Base-by-base conservation (phyloP, 2,797 vertebrate species). In the Rhinogobio ventralis region DNA sequence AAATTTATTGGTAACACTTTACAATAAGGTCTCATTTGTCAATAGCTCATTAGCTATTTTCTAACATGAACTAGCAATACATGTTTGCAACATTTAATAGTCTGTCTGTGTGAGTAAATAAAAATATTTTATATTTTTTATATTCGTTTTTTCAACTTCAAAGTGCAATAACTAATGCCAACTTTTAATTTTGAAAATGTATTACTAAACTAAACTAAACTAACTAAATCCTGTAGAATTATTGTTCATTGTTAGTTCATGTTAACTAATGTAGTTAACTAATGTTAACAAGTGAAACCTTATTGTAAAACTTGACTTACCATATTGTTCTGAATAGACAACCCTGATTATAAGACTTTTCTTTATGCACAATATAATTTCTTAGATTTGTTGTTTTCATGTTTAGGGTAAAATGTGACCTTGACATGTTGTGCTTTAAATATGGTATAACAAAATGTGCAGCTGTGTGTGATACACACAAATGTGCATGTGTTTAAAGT, bases 401-500 rank as follows among this genome's bases (percentile, higher is more conserved):
- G 25, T 19, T 46, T 10, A 46, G 8, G n/a, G 14, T 28, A 20
- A 74, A 74, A 33, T 74, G 10, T 20, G 17, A 7, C 17, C 17
- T 53, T 0, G 2, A 62, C 6, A 7, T 64, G 60, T 64, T 28
- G 25, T 7, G 5, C 13, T 62, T 62, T 28, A 62, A 62, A 28
- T 28, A 8, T 1, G 5, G 25, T 28, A 55, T 0, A 28, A 23
- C 72, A 33, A 53, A 74, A 74, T 14, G 4, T 79, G 33, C 60
- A 84, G 33, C 66, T 83, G 49, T 57, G 57, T 76, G 64, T 79
- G 30, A 55, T 66, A 5, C n/a, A 30, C 60, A 30, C 28, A 30
- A 17, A 30, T 57, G 51, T 73, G 68, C 25, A 74, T 64, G 23
- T 90, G 84, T 82, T 84, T 53, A 73, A 71, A 84, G 85, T 69